Base-by-base conservation (phyloP, 2,797 vertebrate genomes). In the Margarornis squamiger region DNA sequence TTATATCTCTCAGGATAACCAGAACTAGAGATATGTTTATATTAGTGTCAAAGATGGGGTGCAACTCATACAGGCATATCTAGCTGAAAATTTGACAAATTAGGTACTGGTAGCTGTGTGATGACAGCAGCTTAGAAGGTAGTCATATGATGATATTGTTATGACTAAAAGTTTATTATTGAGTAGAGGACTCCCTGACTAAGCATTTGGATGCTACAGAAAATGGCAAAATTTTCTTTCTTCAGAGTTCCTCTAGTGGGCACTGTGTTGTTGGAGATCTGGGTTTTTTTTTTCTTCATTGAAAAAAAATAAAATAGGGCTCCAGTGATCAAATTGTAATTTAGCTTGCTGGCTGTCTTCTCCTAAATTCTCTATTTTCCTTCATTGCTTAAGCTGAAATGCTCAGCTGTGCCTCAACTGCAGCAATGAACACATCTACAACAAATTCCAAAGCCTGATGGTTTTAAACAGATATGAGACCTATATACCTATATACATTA, bases 201-300 rank as follows among this genome's bases (percentile, higher is more conserved):
- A 92, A 85, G 57, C 22, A 48, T 4, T 4, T 2, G 1, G 34
- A 46, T 72, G 27, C 36, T 86, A 27, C 34, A 74, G 43, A 89
- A 91, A 83, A 80, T 68, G n/a, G 49, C 24, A 45, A 83, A 93
- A 72, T 77, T n/a, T 19, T 82, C n/a, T 86, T 93, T 89, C 55
- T 68, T 85, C 48, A 26, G 65, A 58, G 36, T 81, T 92, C 72
- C 68, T 89, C 29, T 89, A 74, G 57, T 75, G 41, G 81, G 24
- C 74, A 57, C 38, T 77, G 22, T 79, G 72, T 65, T 91, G 61
- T 46, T 91, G 48, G 51, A 43, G 57, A 39, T 71, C 4, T 58
- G 57, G 12, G 14, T 46, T 46, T 46, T 46, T 52, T 46, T 49
- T 27, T 32, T 27, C 11, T 49, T 71, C 4, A 20, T 10, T 24